Evolutionary conservation across 2,113 vertebrate species (phyloP).

Genomic region (Tupaia chinensis): DNA sequence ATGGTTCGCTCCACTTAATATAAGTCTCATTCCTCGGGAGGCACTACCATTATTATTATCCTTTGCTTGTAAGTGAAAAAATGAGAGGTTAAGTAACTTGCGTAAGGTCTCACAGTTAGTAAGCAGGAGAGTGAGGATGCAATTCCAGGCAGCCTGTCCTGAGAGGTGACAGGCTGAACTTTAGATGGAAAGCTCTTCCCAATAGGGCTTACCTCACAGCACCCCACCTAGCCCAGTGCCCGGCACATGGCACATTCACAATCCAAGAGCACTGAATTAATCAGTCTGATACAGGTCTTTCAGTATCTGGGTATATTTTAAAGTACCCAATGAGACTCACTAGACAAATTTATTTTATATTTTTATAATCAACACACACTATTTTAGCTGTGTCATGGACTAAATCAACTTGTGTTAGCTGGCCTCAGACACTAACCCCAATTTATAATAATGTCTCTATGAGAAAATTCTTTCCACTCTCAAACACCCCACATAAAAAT

Average conservation of each 20-base stretch:
- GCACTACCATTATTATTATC: background rate
- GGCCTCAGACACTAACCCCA: background rate
- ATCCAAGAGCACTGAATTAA: background rate
- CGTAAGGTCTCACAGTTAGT: background rate
- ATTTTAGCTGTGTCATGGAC: background rate
- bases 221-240: background rate
- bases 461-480: constrained; percentile 57
- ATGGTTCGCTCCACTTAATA: background rate
- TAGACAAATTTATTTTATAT: background rate
- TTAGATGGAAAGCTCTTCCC: fast-evolving
- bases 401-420: background rate
- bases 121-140: background rate
- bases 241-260: background rate
- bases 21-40: too few species aligned
- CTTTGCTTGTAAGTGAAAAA: background rate
- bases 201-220: background rate
- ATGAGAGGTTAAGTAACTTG: background rate
- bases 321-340: background rate
- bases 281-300: background rate
- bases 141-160: background rate
- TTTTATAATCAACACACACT: background rate
- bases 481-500: constrained; percentile 65
- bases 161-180: background rate
- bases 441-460: background rate
- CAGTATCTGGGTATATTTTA: background rate